phyloP scores from a whole-genome alignment of 2,113 vertebrate species.

The Verasper variegatus region DNA sequence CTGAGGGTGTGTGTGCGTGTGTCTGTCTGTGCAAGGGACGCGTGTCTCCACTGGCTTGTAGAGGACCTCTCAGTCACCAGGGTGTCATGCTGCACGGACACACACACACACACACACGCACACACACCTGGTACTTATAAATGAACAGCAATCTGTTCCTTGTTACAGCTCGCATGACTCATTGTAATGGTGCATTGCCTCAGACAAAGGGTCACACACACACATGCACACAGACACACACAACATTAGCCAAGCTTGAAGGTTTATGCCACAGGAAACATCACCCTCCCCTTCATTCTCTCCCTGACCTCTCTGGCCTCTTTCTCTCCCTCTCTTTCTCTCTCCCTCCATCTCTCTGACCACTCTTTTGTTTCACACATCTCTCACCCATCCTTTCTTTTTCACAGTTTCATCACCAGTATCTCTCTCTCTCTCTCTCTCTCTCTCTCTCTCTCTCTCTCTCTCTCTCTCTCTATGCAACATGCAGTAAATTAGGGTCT shows the following conservation, averaged over 20 bases:
- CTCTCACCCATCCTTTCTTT: not conserved
- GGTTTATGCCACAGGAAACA: constrained; percentile 37
- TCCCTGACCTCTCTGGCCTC: constrained; percentile 48
- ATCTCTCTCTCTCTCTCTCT: not conserved
- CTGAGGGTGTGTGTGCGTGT: constrained; percentile 24
- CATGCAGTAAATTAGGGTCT: not conserved
- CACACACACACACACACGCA: constrained; percentile 5
- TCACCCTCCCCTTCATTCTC: constrained; percentile 24
- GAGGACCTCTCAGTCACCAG: constrained; percentile 18
- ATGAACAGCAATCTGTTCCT: constrained; percentile 49
- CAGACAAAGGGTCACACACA: constrained; percentile 25
- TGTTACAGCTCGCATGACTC: constrained; percentile 46
- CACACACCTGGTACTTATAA: constrained; percentile 28
- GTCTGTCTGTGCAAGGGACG: not conserved
- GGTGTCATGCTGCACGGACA: not conserved
- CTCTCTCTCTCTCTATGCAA: too few relatives aligned
- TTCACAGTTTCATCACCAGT: constrained; percentile 5
- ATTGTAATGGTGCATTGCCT: constrained; percentile 28
- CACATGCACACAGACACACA: constrained; percentile 15
- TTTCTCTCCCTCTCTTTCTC: constrained; percentile 8
- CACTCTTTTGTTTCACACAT: not conserved
- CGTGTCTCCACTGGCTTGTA: not conserved
- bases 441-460: too few relatives aligned
- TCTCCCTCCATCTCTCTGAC: constrained; percentile 16
- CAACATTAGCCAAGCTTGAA: constrained; percentile 37